Evolutionary conservation across 1,140 invertebrate genomes (phyloP).

Genomic region (Tetramorium simillimum): DNA sequence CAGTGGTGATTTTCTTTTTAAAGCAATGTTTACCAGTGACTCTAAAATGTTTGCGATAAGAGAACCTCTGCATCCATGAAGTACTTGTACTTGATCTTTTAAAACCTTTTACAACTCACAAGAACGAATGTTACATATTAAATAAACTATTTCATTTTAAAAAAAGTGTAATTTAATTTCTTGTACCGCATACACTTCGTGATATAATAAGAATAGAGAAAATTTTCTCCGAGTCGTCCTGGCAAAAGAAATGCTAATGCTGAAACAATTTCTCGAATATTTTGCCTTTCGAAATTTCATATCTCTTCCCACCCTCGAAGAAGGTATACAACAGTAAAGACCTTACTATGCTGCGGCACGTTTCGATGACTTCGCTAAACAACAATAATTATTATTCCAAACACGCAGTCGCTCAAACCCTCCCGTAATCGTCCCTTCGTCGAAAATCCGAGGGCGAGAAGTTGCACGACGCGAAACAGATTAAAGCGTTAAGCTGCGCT

Average conservation of each 20-base stretch:
- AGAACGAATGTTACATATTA: not conserved
- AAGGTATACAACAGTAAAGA: not conserved
- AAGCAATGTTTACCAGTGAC: not conserved
- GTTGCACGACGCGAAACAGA: constrained; percentile 70
- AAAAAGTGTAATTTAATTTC: not conserved
- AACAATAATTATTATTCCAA: constrained; percentile 77
- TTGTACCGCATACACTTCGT: not conserved
- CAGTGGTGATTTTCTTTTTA: not conserved
- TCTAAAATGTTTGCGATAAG: not conserved
- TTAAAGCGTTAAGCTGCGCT: constrained; percentile 74
- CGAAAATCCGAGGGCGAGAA: constrained; percentile 73
- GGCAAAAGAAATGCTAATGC: not conserved
- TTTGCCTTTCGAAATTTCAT: not conserved
- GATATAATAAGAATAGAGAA: not conserved
- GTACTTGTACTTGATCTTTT: not conserved
- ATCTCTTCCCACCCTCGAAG: not conserved
- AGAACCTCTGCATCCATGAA: not conserved
- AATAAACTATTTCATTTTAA: not conserved
- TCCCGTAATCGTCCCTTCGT: constrained; percentile 64
- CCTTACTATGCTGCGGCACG: constrained; percentile 58
- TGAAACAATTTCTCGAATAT: not conserved
- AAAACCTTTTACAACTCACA: not conserved
- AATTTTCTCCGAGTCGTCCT: not conserved
- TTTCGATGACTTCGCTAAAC: constrained; percentile 71
- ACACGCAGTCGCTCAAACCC: constrained; percentile 67